Percentiles rank a stretch among this genome's conserved stretches.
Evolutionary conservation across 92 coral and sea anemone species (phyloP).

Genomic region (Desmophyllum pertusum): DNA sequence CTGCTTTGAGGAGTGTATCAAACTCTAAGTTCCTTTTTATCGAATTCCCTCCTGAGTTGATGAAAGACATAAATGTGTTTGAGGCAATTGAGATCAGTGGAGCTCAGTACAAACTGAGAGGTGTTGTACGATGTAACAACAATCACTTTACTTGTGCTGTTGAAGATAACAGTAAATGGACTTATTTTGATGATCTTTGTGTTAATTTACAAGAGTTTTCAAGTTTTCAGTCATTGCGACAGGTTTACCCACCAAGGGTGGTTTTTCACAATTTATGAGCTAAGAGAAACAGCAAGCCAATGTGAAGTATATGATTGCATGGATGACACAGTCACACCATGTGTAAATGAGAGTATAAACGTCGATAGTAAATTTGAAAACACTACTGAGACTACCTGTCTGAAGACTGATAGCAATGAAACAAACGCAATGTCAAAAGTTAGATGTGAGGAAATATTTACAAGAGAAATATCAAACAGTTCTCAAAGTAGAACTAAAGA

Average conservation of each 20-base stretch:
- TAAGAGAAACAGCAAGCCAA: slow-evolving; percentile 25
- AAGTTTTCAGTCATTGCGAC: slow-evolving; percentile 35
- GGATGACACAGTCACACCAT: slow-evolving; percentile 24
- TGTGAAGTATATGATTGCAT: slow-evolving; percentile 36
- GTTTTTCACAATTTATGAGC: slow-evolving; percentile 50
- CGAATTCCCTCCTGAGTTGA: slow-evolving; percentile 47
- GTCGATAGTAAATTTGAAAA: too few relatives aligned
- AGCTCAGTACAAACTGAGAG: slow-evolving; percentile 43
- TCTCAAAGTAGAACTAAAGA: too few relatives aligned
- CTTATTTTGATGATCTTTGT: slow-evolving; percentile 56
- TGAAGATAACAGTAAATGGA: slow-evolving; percentile 47
- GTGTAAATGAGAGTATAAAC: slow-evolving; percentile 40
- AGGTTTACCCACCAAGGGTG: slow-evolving; percentile 58
- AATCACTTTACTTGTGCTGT: slow-evolving; percentile 58
- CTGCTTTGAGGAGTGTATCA: slow-evolving; percentile 30
- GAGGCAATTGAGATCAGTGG: slow-evolving; percentile 48
- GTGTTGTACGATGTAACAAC: slow-evolving; percentile 50
- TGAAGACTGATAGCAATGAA: too few relatives aligned
- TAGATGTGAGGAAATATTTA: too few relatives aligned
- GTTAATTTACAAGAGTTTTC: slow-evolving; percentile 52
- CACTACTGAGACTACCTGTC: slow-evolving; percentile 37
- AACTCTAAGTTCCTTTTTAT: slow-evolving; percentile 36
- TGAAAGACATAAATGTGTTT: slow-evolving; percentile 45
- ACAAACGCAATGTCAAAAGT: too few relatives aligned
- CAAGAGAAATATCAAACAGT: too few relatives aligned